Percentiles rank a stretch among this genome's conserved stretches.
Evolutionary conservation across 2,113 vertebrate genomes (phyloP).

Genomic region (Zapus hudsonius): DNA sequence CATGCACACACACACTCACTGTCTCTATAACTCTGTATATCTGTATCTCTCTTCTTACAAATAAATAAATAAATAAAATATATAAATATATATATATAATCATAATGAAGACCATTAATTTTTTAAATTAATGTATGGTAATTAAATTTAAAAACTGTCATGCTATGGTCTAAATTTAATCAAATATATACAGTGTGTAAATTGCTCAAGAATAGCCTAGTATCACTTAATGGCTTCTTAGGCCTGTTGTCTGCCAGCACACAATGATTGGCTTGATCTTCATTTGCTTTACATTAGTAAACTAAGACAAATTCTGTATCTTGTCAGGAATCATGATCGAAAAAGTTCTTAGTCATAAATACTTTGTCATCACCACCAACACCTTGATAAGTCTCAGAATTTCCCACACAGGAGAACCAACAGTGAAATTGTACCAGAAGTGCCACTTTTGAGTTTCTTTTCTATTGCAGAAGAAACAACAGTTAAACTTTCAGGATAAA

Average conservation of each 20-base stretch:
- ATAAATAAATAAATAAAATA: too few species aligned
- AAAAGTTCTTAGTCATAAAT: conserved; percentile 20
- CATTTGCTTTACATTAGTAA: conserved; percentile 39
- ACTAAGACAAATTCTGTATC: not conserved
- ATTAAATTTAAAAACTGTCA: not conserved
- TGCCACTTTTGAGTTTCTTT: too few species aligned
- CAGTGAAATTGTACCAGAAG: too few species aligned
- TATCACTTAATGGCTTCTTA: not conserved
- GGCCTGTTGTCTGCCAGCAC: not conserved
- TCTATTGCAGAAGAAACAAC: too few species aligned
- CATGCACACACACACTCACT: too few species aligned
- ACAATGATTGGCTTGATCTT: not conserved
- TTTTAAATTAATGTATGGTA: not conserved
- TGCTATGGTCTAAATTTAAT: conserved; percentile 7
- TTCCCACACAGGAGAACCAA: conserved; percentile 20
- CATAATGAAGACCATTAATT: not conserved
- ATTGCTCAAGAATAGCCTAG: not conserved
- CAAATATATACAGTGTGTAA: conserved; percentile 7
- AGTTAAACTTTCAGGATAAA: too few species aligned
- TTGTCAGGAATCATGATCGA: not conserved
- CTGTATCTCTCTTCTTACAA: too few species aligned
- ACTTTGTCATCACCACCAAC: not conserved
- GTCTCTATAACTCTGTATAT: too few species aligned
- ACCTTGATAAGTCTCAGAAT: not conserved
- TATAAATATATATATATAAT: too few species aligned